Conservation (phyloP, 2,888 invertebrate species). For the Phengaris alcon region DNA sequence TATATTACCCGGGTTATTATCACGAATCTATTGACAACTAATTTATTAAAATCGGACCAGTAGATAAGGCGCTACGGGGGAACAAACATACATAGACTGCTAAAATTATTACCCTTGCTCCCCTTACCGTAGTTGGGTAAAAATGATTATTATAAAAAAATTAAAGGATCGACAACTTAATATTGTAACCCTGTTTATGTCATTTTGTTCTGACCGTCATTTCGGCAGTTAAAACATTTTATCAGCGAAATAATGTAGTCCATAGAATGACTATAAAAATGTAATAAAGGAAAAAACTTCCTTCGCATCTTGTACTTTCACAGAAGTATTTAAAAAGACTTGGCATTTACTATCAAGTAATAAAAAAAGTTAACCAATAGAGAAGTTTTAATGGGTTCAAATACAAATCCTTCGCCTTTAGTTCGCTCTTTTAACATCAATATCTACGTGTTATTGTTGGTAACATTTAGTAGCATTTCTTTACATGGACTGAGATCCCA, state of each 20-base stretch:
- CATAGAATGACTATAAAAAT: neutral
- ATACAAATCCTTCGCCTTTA: slow-evolving; percentile 17
- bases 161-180: no score
- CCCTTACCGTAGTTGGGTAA: no score
- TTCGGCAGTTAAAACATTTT: neutral
- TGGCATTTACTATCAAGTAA: slow-evolving; percentile 11
- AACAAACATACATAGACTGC: no score
- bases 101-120: no score
- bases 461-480: no score
- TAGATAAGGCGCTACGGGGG: no score
- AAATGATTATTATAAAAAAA: no score
- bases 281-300: slow-evolving; percentile 13
- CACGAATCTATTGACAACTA: no score
- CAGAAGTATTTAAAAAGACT: slow-evolving; percentile 20
- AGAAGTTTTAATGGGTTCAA: slow-evolving; percentile 16
- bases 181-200: no score
- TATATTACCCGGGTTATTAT: no score
- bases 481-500: no score
- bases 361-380: slow-evolving; percentile 25
- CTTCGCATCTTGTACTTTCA: slow-evolving; percentile 2
- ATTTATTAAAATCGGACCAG: no score
- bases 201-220: neutral
- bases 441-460: neutral
- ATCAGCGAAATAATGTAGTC: neutral
- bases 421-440: neutral